These are phyloP conservation scores for Cephus nigrinus DNA, from an alignment of 2,888 invertebrate genomes.

Conservation along the genomic window DNA sequence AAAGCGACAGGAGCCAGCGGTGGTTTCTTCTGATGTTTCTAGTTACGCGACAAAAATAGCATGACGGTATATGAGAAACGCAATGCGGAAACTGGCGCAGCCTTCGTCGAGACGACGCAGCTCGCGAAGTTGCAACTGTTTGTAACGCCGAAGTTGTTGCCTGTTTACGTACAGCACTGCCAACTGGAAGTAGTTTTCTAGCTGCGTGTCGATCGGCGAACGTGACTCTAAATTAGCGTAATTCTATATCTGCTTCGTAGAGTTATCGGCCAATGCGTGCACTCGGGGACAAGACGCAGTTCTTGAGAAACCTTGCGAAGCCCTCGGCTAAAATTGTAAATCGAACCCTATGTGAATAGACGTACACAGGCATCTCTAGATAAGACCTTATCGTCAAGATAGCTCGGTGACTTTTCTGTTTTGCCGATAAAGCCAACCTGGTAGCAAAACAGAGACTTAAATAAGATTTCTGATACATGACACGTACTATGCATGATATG, in stretches of 20 bases:
- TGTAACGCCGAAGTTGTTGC: not conserved
- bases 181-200: slow-evolving; percentile 11
- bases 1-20: slow-evolving; percentile 30
- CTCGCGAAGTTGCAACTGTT: not conserved
- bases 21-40: not conserved
- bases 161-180: slow-evolving; percentile 18
- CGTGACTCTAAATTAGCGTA: slow-evolving; percentile 10
- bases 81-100: slow-evolving; percentile 3
- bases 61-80: not conserved
- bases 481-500: not conserved
- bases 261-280: not conserved
- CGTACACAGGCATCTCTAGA: not conserved
- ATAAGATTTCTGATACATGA: not conserved
- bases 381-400: slow-evolving; percentile 2
- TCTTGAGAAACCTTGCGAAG: not conserved
- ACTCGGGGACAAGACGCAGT: not conserved
- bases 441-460: not conserved
- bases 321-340: not conserved
- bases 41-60: not conserved
- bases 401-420: slow-evolving; percentile 1
- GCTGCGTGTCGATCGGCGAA: slow-evolving; percentile 15
- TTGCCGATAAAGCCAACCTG: not conserved
- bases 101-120: not conserved
- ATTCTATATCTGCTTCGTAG: not conserved
- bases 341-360: not conserved